Evolutionary conservation across 2,797 vertebrate species (phyloP), one percentile per base, ranked within the genome.

Genomic region (Alosa sapidissima): DNA sequence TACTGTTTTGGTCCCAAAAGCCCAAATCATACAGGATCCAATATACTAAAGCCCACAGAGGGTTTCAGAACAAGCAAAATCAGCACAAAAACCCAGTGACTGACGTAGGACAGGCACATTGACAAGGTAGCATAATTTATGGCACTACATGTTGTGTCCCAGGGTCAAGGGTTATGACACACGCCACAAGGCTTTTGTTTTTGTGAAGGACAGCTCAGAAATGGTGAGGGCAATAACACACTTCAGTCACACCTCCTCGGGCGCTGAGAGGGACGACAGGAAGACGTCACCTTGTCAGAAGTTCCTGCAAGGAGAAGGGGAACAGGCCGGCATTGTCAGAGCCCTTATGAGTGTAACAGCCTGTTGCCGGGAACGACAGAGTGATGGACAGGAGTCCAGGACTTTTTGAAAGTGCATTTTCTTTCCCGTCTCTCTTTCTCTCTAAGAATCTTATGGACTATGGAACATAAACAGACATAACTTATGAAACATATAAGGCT

Each of bases 201-300:
- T 21, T 13, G 65, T 68, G 28, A 68, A 33, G 24, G 62, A 68
- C 62, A 68, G 28, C 62, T 13, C 7, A 11, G 62, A 68, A 68
- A 68, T 68, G 62, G 33, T 68, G 28, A 68, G 62, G 62, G 62
- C 62, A 68, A 36, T 68, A 65, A 62, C 28, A 47, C 33, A 28
- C 82, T 84, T 84, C 75, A 68, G 62, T 68, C 62, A n/a, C 58
- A 36, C 62, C 21, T 60, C 55, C 41, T 41, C 41, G 41, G 41
- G 41, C 41, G 41, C 41, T 4, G 62, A 68, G 28, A 36, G 28
- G 28, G 24, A 33, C 28, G 62, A 33, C 28, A 68, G 62, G 28
- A 36, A 68, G 28, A 68, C 62, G 11, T 68, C 62, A 68, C 62
- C 62, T 68, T 68, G 62, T 68, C 62, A 68, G 62, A 14, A 33